phyloP scores from a whole-genome alignment of 2,888 invertebrate genomes.

The Leptura quadrifasciata region DNA sequence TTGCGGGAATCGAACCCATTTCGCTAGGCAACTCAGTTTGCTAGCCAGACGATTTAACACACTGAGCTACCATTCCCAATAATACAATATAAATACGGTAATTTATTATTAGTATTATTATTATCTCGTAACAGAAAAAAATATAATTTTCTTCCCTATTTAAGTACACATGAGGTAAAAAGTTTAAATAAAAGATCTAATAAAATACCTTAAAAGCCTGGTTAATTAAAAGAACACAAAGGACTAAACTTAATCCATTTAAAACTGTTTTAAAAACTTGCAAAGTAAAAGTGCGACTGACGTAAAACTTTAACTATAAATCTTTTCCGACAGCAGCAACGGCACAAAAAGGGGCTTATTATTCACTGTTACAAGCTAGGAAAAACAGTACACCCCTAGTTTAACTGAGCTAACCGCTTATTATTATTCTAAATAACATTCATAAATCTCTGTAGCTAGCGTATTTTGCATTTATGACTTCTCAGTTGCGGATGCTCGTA shows the following conservation, averaged over 20 bases:
- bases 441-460: conserved; percentile 30
- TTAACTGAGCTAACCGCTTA: conserved; percentile 32
- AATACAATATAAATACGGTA: too few species aligned
- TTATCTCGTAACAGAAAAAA: too few species aligned
- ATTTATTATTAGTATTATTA: too few species aligned
- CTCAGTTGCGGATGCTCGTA: conserved; percentile 27
- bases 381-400: conserved; percentile 18
- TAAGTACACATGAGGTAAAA: too few species aligned
- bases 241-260: background rate
- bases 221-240: background rate
- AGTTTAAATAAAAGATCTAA: too few species aligned
- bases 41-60: too few species aligned
- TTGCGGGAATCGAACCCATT: too few species aligned
- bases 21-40: too few species aligned
- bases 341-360: conserved; percentile 31
- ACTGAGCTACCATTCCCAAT: too few species aligned
- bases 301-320: background rate
- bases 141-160: too few species aligned
- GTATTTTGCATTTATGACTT: conserved; percentile 39
- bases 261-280: background rate
- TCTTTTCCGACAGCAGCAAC: conserved; percentile 6
- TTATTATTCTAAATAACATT: conserved; percentile 38
- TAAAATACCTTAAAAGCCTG: too few species aligned
- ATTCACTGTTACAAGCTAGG: conserved; percentile 15
- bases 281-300: background rate